Evolutionary conservation across 1,140 invertebrate genomes (phyloP).

Genomic region (Stegodyphus mimosarum): DNA sequence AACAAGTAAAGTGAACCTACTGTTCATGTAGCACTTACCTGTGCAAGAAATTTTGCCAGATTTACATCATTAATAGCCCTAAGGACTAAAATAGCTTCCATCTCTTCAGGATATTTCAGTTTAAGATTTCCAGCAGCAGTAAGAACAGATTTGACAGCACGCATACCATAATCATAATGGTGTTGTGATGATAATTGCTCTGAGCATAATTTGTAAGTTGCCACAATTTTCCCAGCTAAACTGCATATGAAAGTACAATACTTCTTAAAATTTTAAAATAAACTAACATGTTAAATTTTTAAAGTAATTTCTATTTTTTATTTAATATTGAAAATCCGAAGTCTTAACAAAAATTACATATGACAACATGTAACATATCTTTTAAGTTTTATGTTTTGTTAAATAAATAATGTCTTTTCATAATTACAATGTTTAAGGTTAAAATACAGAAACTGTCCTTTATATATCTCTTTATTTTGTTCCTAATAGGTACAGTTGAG

Average conservation of each 20-base stretch:
- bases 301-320: background rate
- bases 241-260: constrained; percentile 56
- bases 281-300: background rate
- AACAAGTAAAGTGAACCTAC: background rate
- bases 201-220: constrained; percentile 71
- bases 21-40: constrained; percentile 64
- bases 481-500: too few relatives aligned
- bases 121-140: constrained; percentile 70
- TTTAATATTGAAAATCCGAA: background rate
- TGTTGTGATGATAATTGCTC: constrained; percentile 71
- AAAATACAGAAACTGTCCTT: too few relatives aligned
- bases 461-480: too few relatives aligned
- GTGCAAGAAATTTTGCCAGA: constrained; percentile 71
- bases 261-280: background rate
- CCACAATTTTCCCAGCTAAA: constrained; percentile 71
- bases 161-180: constrained; percentile 71
- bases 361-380: too few relatives aligned
- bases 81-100: constrained; percentile 71
- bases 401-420: too few relatives aligned
- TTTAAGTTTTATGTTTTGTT: too few relatives aligned
- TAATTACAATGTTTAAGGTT: too few relatives aligned
- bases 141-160: constrained; percentile 66
- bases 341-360: too few relatives aligned
- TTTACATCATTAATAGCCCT: constrained; percentile 72
- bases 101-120: constrained; percentile 71